These are phyloP conservation scores for Corythoichthys intestinalis DNA, from an alignment of 2,113 vertebrate genomes.

Conservation along the genomic window DNA sequence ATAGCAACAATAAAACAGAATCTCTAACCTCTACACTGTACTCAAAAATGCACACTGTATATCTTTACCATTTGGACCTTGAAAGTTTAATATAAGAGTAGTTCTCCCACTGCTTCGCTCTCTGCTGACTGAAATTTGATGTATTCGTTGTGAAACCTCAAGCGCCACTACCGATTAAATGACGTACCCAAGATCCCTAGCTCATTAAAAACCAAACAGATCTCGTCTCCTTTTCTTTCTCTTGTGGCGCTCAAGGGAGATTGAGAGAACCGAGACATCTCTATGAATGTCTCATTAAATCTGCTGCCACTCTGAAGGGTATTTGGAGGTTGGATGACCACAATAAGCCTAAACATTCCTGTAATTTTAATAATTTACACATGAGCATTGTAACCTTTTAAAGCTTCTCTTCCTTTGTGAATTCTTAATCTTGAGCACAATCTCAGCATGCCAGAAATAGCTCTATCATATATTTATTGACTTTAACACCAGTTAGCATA, in stretches of 20 bases:
- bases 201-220: conserved; percentile 61
- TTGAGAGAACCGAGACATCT: conserved; percentile 37
- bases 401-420: conserved; percentile 26
- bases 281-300: conserved; percentile 62
- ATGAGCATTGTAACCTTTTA: conserved; percentile 18
- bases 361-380: conserved; percentile 34
- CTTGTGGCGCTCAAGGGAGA: conserved; percentile 23
- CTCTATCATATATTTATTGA: conserved; percentile 34
- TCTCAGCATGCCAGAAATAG: conserved; percentile 25
- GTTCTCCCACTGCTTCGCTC: conserved; percentile 8
- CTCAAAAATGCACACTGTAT: conserved; percentile 21
- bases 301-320: conserved; percentile 40
- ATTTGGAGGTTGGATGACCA: conserved; percentile 50
- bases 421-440: conserved; percentile 17
- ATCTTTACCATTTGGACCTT: conserved; percentile 5
- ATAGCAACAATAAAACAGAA: conserved; percentile 10
- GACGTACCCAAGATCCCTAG: conserved; percentile 37
- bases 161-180: conserved; percentile 24
- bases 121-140: conserved; percentile 31
- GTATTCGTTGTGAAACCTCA: conserved; percentile 32
- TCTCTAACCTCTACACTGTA: neutral
- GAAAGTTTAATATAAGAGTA: conserved; percentile 5
- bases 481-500: conserved; percentile 35
- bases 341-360: conserved; percentile 42
- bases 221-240: conserved; percentile 22